Evolutionary conservation across 2,797 vertebrate species (phyloP), one percentile per base, ranked within the genome.

Genomic region (Lacerta agilis): DNA sequence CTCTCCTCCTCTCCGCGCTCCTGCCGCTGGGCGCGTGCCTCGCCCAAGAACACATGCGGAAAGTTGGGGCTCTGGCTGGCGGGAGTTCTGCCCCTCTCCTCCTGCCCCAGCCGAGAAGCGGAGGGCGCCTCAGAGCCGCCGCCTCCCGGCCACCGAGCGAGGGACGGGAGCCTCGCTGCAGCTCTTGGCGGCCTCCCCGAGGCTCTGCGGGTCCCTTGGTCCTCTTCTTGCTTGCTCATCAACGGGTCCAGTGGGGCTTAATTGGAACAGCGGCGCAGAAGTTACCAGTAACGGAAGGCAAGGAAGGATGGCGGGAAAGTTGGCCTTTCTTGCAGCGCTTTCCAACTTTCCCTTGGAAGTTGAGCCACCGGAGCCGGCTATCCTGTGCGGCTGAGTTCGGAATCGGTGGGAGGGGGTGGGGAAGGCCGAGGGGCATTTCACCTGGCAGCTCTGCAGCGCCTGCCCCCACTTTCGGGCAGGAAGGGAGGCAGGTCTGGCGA

Each of bases 401-500:
- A 29, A 27, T 29, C 8, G 58, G 18, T n/a, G n/a, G n/a, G n/a
- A n/a, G n/a, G n/a, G 20, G 41, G 9, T 3, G 75, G 20, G 72
- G 20, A 10, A 23, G 3, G 15, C n/a, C 23, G 55, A 49, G 80
- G 72, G 72, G 72, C 66, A 55, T 58, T 87, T 66, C 43, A 72
- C 27, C 79, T 18, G 11, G 29, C 33, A n/a, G 29, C 67, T 8
- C n/a, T n/a, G n/a, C 66, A 41, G 23, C 4, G 33, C 17, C 43
- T 29, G 64, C 61, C 73, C 64, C 81, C 33, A 7, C 33, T 83
- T 41, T 43, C 45, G 75, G 43, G 81, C 73, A 43, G 76, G 66
- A n/a, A 72, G 66, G n/a, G 67, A 85, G 87, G 87, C 82, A 77
- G 82, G 64, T 33, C 73, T 78, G 87, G 61, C 18, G 23, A 58